Evolutionary conservation across 2,113 vertebrate genomes (phyloP).

Genomic region (Ammodytes dubius): DNA sequence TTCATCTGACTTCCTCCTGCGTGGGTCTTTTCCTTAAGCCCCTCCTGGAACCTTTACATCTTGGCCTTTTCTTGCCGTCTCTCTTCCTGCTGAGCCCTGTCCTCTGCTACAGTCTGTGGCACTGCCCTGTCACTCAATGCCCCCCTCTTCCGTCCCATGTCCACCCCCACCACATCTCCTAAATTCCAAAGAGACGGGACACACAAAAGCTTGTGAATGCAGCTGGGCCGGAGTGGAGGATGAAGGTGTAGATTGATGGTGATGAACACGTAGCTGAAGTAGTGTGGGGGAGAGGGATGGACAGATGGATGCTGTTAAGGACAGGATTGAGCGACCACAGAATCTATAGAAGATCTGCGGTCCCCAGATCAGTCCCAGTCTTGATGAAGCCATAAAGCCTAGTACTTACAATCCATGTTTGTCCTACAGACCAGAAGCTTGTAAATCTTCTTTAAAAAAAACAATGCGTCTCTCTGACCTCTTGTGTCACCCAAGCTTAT

Average conservation of each 20-base stretch:
- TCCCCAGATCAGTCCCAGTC: neutral
- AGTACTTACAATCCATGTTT: too few species aligned
- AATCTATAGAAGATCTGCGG: slow-evolving; percentile 2
- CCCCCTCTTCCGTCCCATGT: slow-evolving; percentile 9
- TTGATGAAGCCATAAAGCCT: neutral
- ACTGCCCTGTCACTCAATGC: slow-evolving; percentile 51
- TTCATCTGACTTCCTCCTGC: slow-evolving; percentile 63
- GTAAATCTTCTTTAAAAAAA: too few species aligned
- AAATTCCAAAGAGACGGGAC: slow-evolving; percentile 69
- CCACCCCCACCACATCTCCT: slow-evolving; percentile 52
- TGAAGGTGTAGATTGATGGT: slow-evolving; percentile 37
- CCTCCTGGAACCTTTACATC: slow-evolving; percentile 35
- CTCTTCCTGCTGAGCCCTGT: slow-evolving; percentile 35
- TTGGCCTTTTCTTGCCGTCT: slow-evolving; percentile 20
- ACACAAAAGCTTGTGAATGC: slow-evolving; percentile 78
- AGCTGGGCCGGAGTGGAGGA: slow-evolving; percentile 39
- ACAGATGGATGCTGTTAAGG: slow-evolving; percentile 35
- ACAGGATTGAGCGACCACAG: neutral
- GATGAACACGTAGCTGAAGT: slow-evolving; percentile 19
- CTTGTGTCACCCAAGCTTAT: too few species aligned
- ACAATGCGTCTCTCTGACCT: too few species aligned
- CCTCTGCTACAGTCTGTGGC: slow-evolving; percentile 10
- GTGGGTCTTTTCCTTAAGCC: slow-evolving; percentile 31
- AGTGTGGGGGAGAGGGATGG: slow-evolving; percentile 7
- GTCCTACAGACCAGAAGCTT: too few species aligned